Conservation (phyloP, 2,113 vertebrate species). For the Galemys pyrenaicus region DNA sequence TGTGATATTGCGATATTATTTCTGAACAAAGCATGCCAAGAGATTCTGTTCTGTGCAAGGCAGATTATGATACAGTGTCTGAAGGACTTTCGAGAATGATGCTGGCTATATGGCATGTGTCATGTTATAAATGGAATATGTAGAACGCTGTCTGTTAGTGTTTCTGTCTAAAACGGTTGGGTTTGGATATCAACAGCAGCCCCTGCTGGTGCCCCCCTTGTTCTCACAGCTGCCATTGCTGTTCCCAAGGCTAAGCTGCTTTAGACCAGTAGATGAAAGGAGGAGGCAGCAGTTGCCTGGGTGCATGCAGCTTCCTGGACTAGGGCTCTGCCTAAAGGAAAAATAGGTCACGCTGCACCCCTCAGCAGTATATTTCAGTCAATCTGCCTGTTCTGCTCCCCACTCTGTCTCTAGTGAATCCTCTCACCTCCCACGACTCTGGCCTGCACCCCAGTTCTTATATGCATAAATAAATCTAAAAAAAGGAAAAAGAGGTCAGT, state of each 20-base stretch:
- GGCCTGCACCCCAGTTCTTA: no score
- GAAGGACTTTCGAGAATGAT: not conserved
- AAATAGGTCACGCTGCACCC: no score
- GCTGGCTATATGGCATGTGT: not conserved
- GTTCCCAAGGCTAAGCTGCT: not conserved
- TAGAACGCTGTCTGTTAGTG: not conserved
- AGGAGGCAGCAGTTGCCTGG: not conserved
- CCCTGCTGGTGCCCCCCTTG: not conserved
- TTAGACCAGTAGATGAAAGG: not conserved
- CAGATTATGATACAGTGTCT: not conserved
- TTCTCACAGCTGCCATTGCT: not conserved
- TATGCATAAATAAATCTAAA: no score
- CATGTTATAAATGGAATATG: not conserved
- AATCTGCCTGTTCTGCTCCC: no score
- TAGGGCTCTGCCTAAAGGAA: not conserved
- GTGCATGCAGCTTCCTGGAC: not conserved
- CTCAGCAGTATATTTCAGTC: no score
- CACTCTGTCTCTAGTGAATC: no score
- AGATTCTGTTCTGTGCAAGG: not conserved
- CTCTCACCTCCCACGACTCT: no score
- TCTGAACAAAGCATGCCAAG: not conserved
- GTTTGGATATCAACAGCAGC: not conserved
- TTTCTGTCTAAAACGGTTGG: no score
- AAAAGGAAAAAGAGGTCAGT: not conserved
- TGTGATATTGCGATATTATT: not conserved